phyloP scores from a whole-genome alignment of 2,113 vertebrate species.

The Centropristis striata region DNA sequence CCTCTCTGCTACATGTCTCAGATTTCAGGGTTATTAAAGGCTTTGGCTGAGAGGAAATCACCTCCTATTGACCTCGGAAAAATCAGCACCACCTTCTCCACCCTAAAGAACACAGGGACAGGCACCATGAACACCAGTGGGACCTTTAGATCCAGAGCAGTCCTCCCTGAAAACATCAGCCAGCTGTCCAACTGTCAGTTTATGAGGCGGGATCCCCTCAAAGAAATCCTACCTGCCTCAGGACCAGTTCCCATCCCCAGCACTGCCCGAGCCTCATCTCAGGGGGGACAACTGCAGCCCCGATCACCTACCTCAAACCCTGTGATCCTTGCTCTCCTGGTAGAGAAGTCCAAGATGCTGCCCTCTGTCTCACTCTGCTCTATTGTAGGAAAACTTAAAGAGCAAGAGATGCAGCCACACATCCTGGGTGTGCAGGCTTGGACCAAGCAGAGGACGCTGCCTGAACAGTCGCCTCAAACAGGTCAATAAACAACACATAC shows the following conservation, averaged over 20 bases:
- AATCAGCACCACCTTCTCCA: constrained; percentile 22
- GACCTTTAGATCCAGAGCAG: constrained; percentile 23
- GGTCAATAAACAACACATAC: constrained; percentile 7
- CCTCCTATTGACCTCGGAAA: not conserved
- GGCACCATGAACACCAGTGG: not conserved
- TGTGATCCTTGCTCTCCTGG: constrained; percentile 4
- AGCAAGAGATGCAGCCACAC: not conserved
- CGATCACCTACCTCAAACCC: not conserved
- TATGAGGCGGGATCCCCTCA: constrained; percentile 16
- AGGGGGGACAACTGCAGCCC: not conserved
- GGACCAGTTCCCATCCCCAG: not conserved
- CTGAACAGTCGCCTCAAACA: not conserved
- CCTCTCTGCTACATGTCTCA: not conserved
- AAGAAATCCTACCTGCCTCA: not conserved
- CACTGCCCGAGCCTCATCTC: not conserved
- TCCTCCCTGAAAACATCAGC: constrained; percentile 21
- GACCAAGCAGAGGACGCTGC: not conserved
- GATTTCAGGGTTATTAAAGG: constrained; percentile 40
- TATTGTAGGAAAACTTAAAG: not conserved
- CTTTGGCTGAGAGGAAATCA: constrained; percentile 26
- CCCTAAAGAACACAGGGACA: not conserved
- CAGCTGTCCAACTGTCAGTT: constrained; percentile 18
- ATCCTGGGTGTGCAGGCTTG: constrained; percentile 14
- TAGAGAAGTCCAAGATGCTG: not conserved
- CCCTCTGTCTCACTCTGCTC: not conserved